A percentile compares a stretch with the other conserved stretches of the same genome.
Conservation (phyloP, 1,140 invertebrate species). For the Lepidurus apus region DNA sequence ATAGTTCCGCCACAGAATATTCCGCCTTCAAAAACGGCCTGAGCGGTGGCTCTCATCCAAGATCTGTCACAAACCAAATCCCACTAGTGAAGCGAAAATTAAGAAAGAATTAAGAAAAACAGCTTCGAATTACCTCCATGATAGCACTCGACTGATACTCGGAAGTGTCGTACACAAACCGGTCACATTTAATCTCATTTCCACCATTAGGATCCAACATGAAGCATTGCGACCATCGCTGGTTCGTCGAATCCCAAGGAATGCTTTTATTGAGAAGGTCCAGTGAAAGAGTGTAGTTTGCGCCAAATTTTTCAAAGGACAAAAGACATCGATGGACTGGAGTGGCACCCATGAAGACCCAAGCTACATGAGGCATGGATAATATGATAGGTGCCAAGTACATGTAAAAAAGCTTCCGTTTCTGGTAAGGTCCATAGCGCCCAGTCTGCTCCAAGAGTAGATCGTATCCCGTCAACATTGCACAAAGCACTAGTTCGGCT, state of each 20-base stretch:
- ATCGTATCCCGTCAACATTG: not conserved
- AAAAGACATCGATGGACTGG: not conserved
- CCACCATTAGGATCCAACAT: too few relatives aligned
- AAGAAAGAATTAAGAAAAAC: too few relatives aligned
- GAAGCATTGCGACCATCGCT: not conserved
- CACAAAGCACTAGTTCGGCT: not conserved
- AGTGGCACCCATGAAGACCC: not conserved
- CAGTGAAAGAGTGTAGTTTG: not conserved
- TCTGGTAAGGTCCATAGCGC: not conserved
- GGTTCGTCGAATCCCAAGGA: not conserved
- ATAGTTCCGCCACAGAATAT: not conserved
- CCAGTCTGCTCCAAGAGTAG: not conserved
- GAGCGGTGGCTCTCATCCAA: not conserved
- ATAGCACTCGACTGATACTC: too few relatives aligned
- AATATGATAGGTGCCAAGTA: not conserved
- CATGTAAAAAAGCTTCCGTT: conserved; percentile 33
- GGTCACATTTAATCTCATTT: too few relatives aligned
- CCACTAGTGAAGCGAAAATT: not conserved
- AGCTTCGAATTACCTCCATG: too few relatives aligned
- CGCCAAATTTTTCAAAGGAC: not conserved
- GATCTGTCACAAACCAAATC: not conserved
- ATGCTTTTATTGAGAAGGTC: not conserved
- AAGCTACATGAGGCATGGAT: not conserved
- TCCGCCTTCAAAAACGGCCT: not conserved
- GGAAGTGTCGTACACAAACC: too few relatives aligned